A percentile compares a stretch with the other conserved stretches of the same genome.
phyloP scores from a whole-genome alignment of 2,797 vertebrate species.

The Cossypha polioptera region DNA sequence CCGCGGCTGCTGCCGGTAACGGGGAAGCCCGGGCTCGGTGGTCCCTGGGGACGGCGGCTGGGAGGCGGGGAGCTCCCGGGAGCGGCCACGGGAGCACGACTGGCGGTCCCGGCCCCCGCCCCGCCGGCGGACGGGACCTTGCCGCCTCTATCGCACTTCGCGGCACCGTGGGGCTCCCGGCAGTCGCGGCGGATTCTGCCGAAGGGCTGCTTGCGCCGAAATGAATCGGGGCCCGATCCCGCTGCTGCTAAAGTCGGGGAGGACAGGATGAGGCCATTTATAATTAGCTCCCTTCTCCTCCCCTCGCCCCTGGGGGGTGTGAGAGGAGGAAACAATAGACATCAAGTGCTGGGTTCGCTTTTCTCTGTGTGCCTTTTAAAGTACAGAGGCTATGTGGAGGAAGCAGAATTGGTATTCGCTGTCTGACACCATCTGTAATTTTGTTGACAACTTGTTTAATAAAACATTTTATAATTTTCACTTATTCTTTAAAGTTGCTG shows the following conservation, averaged over 20 bases:
- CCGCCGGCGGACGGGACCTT: not conserved
- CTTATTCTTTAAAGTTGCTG: constrained; percentile 75
- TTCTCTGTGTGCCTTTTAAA: constrained; percentile 42
- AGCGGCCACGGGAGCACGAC: not conserved
- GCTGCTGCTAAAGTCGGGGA: not conserved
- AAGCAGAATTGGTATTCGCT: not conserved
- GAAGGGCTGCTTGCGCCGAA: not conserved
- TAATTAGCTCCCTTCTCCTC: constrained; percentile 62
- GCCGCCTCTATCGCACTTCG: not conserved
- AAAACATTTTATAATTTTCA: constrained; percentile 67
- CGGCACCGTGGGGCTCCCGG: not conserved
- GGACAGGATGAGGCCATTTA: constrained; percentile 55
- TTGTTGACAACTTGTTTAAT: constrained; percentile 67
- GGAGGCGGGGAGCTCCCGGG: not conserved
- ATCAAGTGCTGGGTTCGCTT: constrained; percentile 15
- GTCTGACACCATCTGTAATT: constrained; percentile 49
- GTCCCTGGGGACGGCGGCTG: not conserved
- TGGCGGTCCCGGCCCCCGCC: not conserved
- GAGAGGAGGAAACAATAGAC: constrained; percentile 72
- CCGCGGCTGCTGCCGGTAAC: fast-evolving
- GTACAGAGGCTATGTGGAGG: not conserved
- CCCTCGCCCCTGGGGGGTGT: constrained; percentile 26
- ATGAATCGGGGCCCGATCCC: not conserved
- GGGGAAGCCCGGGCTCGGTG: not conserved
- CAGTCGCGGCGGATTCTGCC: not conserved